Evolutionary conservation across 2,113 vertebrate genomes (phyloP).

Genomic region (Chionis minor): DNA sequence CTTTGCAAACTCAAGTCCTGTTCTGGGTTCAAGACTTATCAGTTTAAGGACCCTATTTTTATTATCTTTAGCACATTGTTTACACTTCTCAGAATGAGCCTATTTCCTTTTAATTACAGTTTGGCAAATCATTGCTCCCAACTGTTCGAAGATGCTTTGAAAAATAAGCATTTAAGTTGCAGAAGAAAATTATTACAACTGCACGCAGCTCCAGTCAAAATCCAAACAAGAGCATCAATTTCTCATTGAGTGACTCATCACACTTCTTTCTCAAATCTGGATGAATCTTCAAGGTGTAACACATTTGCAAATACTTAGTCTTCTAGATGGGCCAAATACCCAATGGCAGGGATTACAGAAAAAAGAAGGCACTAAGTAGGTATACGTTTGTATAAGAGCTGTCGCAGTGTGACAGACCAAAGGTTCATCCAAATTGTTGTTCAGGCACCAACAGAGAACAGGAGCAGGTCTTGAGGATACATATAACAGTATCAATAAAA

Average conservation of each 20-base stretch:
- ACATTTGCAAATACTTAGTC: not conserved
- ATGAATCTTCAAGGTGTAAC: not conserved
- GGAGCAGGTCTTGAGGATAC: not conserved
- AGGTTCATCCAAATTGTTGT: not conserved
- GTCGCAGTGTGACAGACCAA: not conserved
- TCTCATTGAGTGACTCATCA: not conserved
- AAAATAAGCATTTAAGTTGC: constrained; percentile 37
- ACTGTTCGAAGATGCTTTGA: constrained; percentile 26
- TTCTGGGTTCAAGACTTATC: not conserved
- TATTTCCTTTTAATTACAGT: constrained; percentile 61
- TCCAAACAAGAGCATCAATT: not conserved
- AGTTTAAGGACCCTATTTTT: constrained; percentile 30
- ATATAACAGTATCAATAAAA: not conserved
- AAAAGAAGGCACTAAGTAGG: accelerated
- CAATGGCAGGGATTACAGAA: not conserved
- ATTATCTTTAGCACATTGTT: constrained; percentile 39
- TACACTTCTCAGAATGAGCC: constrained; percentile 22
- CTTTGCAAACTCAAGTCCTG: not conserved
- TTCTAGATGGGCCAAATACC: not conserved
- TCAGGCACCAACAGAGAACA: not conserved
- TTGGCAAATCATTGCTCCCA: constrained; percentile 57
- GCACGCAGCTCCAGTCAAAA: not conserved
- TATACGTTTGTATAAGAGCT: not conserved
- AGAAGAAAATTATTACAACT: constrained; percentile 1
- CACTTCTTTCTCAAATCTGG: not conserved